Evolutionary conservation across 1,140 invertebrate species (phyloP), one percentile per base, ranked within the genome.

Genomic region (Panulirus ornatus): DNA sequence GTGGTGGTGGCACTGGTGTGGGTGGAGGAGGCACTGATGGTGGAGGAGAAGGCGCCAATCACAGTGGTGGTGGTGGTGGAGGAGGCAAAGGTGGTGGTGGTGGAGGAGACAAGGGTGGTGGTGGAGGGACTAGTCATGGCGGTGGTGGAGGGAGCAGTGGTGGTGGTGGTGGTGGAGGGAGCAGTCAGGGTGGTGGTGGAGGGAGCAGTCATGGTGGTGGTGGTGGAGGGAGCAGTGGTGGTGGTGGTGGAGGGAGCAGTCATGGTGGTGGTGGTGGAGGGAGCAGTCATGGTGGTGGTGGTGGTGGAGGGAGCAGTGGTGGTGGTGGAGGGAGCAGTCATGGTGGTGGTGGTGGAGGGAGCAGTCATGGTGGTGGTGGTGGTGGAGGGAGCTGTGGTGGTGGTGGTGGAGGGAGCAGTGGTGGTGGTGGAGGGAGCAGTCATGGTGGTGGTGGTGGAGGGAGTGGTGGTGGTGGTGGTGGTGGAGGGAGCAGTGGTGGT

Each of bases 361-460:
- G n/a, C n/a, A n/a, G n/a, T n/a, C n/a, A 58, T 58, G 22, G 51
- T 58, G 51, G 51, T 58, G 51, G 51, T 58, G 11, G 51, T 58
- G 51, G 51, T 58, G 51, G 51, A 11, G 51, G 51, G 11, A 22
- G 51, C 22, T 11, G 51, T 58, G 51, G 51, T 58, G 51, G 22
- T 58, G 22, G 51, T 58, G 51, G 51, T 58, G 51, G 51, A 11
- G 51, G 51, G 11, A 22, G 51, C 22, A 22, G 51, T 58, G 22
- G 51, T 58, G 51, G 51, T 58, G 51, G 51, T 58, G 51, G 51
- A n/a, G n/a, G n/a, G n/a, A n/a, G n/a, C n/a, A n/a, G n/a, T n/a
- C n/a, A n/a, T n/a, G n/a, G n/a, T n/a, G n/a, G n/a, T n/a, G n/a
- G n/a, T n/a, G n/a, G n/a, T n/a, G n/a, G n/a, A n/a, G n/a, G n/a